phyloP scores from a whole-genome alignment of 2,888 invertebrate species.

The Cyclophora punctaria region DNA sequence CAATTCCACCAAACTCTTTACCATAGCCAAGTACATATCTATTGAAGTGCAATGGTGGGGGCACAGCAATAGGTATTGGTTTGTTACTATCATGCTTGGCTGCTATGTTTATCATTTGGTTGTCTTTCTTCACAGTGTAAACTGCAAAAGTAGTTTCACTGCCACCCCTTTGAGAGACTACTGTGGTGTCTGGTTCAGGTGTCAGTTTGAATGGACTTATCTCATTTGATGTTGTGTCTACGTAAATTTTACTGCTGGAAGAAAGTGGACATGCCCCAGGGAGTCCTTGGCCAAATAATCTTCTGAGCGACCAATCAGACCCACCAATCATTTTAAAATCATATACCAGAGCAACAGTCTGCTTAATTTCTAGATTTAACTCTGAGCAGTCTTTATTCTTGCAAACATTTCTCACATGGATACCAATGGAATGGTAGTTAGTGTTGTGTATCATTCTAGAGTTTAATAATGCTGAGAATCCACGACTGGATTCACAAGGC shows the following conservation, averaged over 20 bases:
- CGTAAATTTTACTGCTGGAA: conserved; percentile 83
- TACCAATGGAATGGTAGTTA: conserved; percentile 91
- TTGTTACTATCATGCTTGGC: conserved; percentile 67
- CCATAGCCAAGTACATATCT: conserved; percentile 92
- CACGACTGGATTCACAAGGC: conserved; percentile 94
- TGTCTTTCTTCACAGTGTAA: conserved; percentile 77
- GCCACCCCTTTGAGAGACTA: conserved; percentile 81
- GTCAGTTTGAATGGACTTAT: conserved; percentile 77
- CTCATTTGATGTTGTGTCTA: conserved; percentile 82
- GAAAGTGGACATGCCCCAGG: conserved; percentile 89
- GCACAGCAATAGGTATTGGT: conserved; percentile 65
- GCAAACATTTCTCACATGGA: conserved; percentile 89
- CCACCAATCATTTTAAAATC: conserved; percentile 81
- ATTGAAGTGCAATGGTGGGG: conserved; percentile 84
- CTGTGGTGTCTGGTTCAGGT: conserved; percentile 75
- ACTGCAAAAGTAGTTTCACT: conserved; percentile 79
- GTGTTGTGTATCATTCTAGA: conserved; percentile 94
- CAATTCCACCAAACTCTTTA: conserved; percentile 92
- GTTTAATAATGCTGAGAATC: conserved; percentile 90
- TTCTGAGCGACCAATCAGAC: conserved; percentile 89
- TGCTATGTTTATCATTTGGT: conserved; percentile 81
- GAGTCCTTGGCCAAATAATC: conserved; percentile 90
- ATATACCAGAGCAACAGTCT: conserved; percentile 91
- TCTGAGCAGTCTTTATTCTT: conserved; percentile 72
- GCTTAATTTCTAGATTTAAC: conserved; percentile 85